Base-by-base conservation (phyloP, 1,140 invertebrate species). In the Drosophila orosa region DNA sequence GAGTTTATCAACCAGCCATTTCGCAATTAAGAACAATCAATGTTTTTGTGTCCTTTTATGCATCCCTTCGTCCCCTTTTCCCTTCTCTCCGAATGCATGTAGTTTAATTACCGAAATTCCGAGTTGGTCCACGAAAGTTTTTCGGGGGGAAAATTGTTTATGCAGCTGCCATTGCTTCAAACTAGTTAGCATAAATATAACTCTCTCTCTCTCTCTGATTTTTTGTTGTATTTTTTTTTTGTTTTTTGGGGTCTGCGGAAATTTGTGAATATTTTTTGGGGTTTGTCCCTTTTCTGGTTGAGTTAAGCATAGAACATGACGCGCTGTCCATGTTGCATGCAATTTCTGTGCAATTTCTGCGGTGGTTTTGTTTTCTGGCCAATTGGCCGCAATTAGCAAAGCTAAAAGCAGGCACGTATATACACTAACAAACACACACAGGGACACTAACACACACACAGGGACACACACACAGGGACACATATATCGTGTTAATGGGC, bases 141-240 rank as follows among this genome's bases (percentile, higher is more conserved):
- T 24, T 9, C 0, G 19, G 7, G 50, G 40, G 45, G n/a, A n/a
- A n/a, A 72, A 59, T 80, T 84, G 80, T 85, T 79, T 85, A 86
- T 86, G 59, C 81, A 84, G 81, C 81, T 84, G 81, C 61, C 67
- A 56, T 33, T 74, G 65, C 61, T 35, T 33, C 35, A 66, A 73
- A 72, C 69, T 73, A 73, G 67, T 83, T 84, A 66, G 66, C 80
- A 83, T 83, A 84, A 83, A 83, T 78, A 84, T 57, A 78, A 78
- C 62, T 73, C 56, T 68, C 42, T 57, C 57, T 25, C 27, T 47
- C 37, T 62, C 29, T 22, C 7, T 25, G 6, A 8, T 35, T 60
- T 60, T 60, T 44, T 44, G 17, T 35, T 56, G 8, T 10, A 22
- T 56, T 71, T 61, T 68, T 50, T 33, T 44, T 57, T 33, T 42